Base-by-base conservation (phyloP, 2,113 vertebrate species). In the Aptenodytes patagonicus region DNA sequence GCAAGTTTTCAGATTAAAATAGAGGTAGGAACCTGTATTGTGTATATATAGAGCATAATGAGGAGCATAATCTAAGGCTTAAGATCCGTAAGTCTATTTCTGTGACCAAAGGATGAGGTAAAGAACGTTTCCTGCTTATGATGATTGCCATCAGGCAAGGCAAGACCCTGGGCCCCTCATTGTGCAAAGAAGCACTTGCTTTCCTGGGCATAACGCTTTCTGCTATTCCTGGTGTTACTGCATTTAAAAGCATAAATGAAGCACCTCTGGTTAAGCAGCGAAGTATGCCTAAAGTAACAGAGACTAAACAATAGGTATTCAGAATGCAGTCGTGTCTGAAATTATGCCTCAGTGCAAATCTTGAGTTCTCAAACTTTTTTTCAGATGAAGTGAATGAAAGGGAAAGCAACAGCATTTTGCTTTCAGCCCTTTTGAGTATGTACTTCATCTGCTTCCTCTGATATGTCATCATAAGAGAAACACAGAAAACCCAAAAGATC, bases 331-430 rank as follows among this genome's bases (percentile, higher is more conserved):
- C 8, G 6, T 72, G 54, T 73, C 80, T 94, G 71, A 81, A 95
- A 93, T 83, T 40, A 73, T 49, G 46, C 65, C 47, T 87, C 28
- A 11, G 16, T 72, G 54, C n/a, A 46, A 64, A 51, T 77, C 54
- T 57, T 77, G 71, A 57, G 32, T 61, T 82, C 25, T 76, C 21
- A 71, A 25, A 60, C 47, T 93, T 82, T 18, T 60, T 25, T 91
- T 84, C 21, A 8, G 28, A 60, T 47, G 65, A 79, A 92, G 46
- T 66, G 49, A 94, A 77, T 52, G 49, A 61, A 31, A 64, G 80
- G 68, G 83, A 95, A 90, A 88, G 68, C 70, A 93, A 34, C n/a
- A 76, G 49, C 20, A 24, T 88, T 94, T 92, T 94, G 34, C 51
- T 61, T 84, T 82, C 42, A 89, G 42, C 7, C 29, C 19, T 87